Evolutionary conservation across 2,888 invertebrate genomes (phyloP), one percentile per base, ranked within the genome.

Genomic region (Sericinus montela): DNA sequence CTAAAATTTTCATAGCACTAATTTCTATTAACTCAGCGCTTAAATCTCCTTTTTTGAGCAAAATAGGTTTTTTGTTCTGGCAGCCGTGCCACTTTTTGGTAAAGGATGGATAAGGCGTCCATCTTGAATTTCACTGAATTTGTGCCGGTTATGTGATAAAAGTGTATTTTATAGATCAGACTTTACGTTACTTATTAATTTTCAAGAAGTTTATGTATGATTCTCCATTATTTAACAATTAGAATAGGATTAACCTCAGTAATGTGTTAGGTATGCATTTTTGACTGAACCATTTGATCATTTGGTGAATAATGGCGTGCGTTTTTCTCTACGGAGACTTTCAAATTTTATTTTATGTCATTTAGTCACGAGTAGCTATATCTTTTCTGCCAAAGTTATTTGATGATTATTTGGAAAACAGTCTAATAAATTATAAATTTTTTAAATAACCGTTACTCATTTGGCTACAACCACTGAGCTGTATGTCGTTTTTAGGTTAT

Each of bases 91-190:
- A 19, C 19, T 19, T 19, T 19, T 19, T 19, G 19, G 19, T 19
- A 19, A 3, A 19, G 73, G 75, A 92, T 91, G 91, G 91, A 92
- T 91, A 19, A 91, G 91, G 92, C 93, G 92, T 93, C 93, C 94
- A 93, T 93, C 93, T 93, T 93, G 93, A 91, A 93, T 91, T 91
- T 91, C 90, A 89, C 90, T 92, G 91, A 90, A 90, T 91, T 91
- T 91, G 93, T 93, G 93, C 93, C 93, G 93, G 93, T 91, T 84
- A 88, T 88, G 83, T 84, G 89, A 83, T 87, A 84, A 80, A 84
- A 86, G 83, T 86, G 86, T 79, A 80, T 80, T 82, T 85, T 84
- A 72, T 80, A 80, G 80, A 79, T 76, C 73, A 71, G 75, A 78
- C 75, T 78, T 74, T 67, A 75, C 74, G 70, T 74, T 77, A 75